These are phyloP conservation scores for Heliocidaris tuberculata DNA, from an alignment of 35 echinoderm and acorn worm species.

Conservation along the genomic window DNA sequence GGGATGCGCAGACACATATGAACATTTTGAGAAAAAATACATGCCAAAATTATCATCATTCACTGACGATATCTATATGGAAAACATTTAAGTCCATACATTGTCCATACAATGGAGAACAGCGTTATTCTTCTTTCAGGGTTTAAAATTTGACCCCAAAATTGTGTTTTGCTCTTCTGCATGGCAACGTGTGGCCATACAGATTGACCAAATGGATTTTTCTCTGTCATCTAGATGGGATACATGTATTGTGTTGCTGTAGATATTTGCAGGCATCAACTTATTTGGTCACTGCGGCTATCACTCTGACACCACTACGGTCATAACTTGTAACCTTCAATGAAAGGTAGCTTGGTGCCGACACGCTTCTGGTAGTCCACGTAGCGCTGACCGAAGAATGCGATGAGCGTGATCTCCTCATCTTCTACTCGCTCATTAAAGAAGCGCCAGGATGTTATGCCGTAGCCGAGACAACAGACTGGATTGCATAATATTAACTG, in stretches of 20 bases:
- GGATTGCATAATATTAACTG: slow-evolving; percentile 94
- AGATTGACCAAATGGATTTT: not conserved
- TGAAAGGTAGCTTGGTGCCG: slow-evolving; percentile 87
- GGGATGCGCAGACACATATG: too few relatives aligned
- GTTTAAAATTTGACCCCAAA: not conserved
- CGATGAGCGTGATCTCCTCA: slow-evolving; percentile 87
- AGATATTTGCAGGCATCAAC: not conserved
- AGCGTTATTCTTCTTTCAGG: not conserved
- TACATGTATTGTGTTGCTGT: not conserved
- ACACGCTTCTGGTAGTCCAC: slow-evolving; percentile 87
- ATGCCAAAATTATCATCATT: too few relatives aligned
- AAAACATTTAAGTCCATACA: too few relatives aligned
- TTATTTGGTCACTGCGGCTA: not conserved
- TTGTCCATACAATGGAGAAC: too few relatives aligned
- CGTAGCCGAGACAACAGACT: slow-evolving; percentile 78
- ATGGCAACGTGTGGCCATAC: not conserved
- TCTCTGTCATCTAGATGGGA: not conserved
- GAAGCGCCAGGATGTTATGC: slow-evolving; percentile 91
- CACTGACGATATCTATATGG: too few relatives aligned
- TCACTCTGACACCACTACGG: not conserved
- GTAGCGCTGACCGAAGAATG: slow-evolving; percentile 95
- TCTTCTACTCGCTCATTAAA: slow-evolving; percentile 95
- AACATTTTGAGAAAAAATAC: too few relatives aligned
- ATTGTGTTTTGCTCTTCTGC: not conserved
- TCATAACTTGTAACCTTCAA: slow-evolving; percentile 72